Evolutionary conservation across 1,140 invertebrate species (phyloP).

Genomic region (Anadara kagoshimensis): DNA sequence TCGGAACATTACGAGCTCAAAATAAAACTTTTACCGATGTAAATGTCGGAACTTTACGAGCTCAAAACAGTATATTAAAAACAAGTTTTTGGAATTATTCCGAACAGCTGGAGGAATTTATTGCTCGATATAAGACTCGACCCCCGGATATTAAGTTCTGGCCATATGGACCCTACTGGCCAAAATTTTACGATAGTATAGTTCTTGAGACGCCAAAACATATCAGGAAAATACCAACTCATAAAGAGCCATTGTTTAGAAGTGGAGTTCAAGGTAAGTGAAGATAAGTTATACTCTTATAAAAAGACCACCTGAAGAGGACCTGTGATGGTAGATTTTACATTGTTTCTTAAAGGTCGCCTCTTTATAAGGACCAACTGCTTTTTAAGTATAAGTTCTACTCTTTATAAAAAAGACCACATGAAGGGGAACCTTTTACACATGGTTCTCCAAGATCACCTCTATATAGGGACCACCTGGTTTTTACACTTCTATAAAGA

Average conservation of each 20-base stretch:
- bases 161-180: slow-evolving; percentile 72
- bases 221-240: slow-evolving; percentile 36
- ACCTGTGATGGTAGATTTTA: no score
- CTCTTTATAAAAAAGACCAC: no score
- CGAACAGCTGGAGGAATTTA: slow-evolving; percentile 66
- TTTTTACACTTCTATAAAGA: no score
- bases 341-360: no score
- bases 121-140: slow-evolving; percentile 60
- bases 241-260: slow-evolving; percentile 44
- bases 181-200: slow-evolving; percentile 52
- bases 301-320: no score
- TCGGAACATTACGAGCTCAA: no score
- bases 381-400: no score
- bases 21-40: background rate
- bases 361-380: no score
- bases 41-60: background rate
- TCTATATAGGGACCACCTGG: no score
- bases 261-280: slow-evolving; percentile 44
- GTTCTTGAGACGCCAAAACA: slow-evolving; percentile 60
- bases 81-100: slow-evolving; percentile 60
- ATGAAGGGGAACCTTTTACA: no score
- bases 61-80: slow-evolving; percentile 34
- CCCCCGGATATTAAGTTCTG: slow-evolving; percentile 70
- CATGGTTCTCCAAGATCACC: no score
- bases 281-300: background rate